A percentile compares a stretch with the other conserved stretches of the same genome.
Conservation (phyloP, 1,140 invertebrate species). For the Lepidostoma basale region DNA sequence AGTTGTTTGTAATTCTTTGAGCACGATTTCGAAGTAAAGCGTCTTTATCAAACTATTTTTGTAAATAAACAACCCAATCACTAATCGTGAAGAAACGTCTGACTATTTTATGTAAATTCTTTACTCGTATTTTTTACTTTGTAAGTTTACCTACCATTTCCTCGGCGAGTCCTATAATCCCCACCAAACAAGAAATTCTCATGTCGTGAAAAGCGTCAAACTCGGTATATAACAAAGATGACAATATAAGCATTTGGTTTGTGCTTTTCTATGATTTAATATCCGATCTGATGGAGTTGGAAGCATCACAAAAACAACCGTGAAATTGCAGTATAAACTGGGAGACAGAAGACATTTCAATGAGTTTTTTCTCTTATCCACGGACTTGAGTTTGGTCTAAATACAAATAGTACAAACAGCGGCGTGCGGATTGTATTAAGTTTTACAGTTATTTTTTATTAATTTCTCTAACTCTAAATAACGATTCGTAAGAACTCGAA, state of each 20-base stretch:
- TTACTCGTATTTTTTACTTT: neutral
- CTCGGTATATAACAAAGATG: no score
- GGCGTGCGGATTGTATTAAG: no score
- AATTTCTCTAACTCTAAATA: no score
- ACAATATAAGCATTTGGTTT: neutral
- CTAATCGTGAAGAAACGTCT: conserved; percentile 1
- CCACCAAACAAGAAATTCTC: no score
- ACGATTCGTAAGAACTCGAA: no score
- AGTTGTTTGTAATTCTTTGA: neutral
- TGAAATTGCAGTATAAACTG: conserved; percentile 40
- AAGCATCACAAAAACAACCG: conserved; percentile 5
- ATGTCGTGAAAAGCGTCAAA: no score
- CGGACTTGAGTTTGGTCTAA: no score
- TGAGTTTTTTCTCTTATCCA: conserved; percentile 12
- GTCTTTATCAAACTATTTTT: neutral
- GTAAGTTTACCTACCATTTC: no score
- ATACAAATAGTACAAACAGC: no score
- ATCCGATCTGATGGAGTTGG: neutral
- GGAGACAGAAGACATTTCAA: conserved; percentile 30
- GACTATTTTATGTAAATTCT: conserved; percentile 3
- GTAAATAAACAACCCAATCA: neutral
- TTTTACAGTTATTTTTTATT: no score
- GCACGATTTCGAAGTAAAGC: neutral
- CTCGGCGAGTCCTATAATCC: no score
- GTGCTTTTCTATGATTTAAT: neutral